Conservation (phyloP, 2,113 vertebrate genomes). For the Aramus guarauna region DNA sequence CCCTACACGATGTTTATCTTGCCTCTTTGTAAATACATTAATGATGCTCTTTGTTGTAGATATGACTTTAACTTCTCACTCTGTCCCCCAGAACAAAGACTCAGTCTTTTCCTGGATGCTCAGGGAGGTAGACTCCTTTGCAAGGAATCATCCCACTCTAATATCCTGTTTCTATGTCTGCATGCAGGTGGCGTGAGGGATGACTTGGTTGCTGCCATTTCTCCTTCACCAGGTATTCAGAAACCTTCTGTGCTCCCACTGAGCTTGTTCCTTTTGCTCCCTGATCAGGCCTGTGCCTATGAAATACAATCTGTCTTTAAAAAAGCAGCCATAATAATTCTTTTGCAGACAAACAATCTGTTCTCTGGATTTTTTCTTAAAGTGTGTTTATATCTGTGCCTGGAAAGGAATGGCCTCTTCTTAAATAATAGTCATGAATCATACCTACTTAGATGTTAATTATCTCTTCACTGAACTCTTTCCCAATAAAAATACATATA, state of each 20-base stretch:
- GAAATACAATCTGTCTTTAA: background rate
- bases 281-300: background rate
- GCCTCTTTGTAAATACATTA: background rate
- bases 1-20: background rate
- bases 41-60: background rate
- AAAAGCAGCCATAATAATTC: background rate
- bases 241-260: background rate
- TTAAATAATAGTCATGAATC: background rate
- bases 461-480: background rate
- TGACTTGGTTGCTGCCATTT: background rate
- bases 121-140: background rate
- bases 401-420: background rate
- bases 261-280: background rate
- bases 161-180: background rate
- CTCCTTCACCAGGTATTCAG: background rate
- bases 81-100: background rate
- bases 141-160: background rate
- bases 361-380: background rate
- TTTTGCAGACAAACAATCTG: background rate
- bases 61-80: background rate
- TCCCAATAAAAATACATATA: background rate
- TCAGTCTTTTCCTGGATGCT: background rate
- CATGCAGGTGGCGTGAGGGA: background rate
- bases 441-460: background rate
- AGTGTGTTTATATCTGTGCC: background rate